phyloP scores from a whole-genome alignment of 2,113 vertebrate genomes.

The Protomyctophum bolini region DNA sequence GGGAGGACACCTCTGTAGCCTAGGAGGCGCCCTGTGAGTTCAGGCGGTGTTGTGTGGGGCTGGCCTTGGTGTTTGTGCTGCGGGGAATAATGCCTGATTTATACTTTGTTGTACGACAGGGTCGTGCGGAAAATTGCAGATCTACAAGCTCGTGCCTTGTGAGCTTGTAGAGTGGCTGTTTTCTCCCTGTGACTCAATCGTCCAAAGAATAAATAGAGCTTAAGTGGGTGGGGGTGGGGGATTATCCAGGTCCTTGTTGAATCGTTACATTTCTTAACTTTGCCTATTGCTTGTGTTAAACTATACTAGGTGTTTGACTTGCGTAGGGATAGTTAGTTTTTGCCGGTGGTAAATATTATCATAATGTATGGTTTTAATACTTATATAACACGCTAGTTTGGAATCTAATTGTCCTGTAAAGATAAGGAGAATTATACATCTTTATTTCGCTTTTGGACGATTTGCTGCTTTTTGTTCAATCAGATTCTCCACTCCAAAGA shows the following conservation, averaged over 20 bases:
- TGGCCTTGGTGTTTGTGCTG: conserved; percentile 37
- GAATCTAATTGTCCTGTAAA: conserved; percentile 54
- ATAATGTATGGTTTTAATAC: conserved; percentile 88
- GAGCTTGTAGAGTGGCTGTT: no score
- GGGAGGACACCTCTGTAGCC: conserved; percentile 56
- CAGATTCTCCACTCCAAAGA: conserved; percentile 49
- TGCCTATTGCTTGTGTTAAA: conserved; percentile 85
- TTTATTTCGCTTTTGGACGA: conserved; percentile 37
- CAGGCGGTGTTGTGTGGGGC: conserved; percentile 65
- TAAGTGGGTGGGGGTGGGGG: conserved; percentile 51
- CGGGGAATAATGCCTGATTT: background rate
- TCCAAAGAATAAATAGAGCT: no score
- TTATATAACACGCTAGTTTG: conserved; percentile 63
- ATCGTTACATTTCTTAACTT: conserved; percentile 75
- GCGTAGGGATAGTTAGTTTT: conserved; percentile 84
- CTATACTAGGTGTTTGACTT: conserved; percentile 82
- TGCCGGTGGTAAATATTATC: conserved; percentile 83
- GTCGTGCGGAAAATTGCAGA: no score
- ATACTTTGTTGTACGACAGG: no score
- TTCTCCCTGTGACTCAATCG: no score
- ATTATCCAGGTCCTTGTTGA: conserved; percentile 68
- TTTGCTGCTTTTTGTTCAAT: conserved; percentile 20
- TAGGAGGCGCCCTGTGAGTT: conserved; percentile 65
- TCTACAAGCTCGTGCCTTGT: no score
- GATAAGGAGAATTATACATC: conserved; percentile 32